phyloP scores from a whole-genome alignment of 2,797 vertebrate species.

The Sebastes vulpes region DNA sequence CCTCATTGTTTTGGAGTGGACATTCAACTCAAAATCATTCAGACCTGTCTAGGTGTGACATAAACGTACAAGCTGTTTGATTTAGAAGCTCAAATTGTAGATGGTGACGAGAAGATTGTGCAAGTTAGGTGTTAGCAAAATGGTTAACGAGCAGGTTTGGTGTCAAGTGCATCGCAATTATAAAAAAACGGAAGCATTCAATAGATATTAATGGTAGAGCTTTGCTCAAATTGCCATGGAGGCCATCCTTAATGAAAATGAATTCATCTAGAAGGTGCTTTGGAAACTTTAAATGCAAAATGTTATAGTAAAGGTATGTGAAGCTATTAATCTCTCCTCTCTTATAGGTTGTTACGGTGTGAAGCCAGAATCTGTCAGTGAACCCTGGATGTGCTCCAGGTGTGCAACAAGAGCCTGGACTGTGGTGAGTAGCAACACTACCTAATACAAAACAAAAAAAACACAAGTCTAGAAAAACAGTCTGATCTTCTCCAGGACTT shows the following conservation, averaged over 20 bases:
- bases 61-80: not conserved
- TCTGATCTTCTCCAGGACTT: not conserved
- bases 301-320: not conserved
- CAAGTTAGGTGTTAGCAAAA: not conserved
- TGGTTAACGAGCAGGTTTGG: not conserved
- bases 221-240: not conserved
- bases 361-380: slow-evolving; percentile 86
- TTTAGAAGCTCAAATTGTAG: not conserved
- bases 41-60: slow-evolving; percentile 34
- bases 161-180: not conserved
- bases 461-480: not conserved
- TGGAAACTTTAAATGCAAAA: not conserved
- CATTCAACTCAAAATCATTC: slow-evolving; percentile 35
- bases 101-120: not conserved
- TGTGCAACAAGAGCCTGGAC: slow-evolving; percentile 90
- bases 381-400: slow-evolving; percentile 92
- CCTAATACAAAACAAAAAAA: not conserved
- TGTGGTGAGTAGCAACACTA: slow-evolving; percentile 83
- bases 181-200: not conserved
- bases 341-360: slow-evolving; percentile 94
- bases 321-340: slow-evolving; percentile 4
- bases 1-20: slow-evolving; percentile 86
- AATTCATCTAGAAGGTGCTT: not conserved
- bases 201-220: not conserved
- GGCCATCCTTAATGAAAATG: not conserved